Conservation (phyloP, 2,113 vertebrate species). For the Phylloscopus trochiloides region DNA sequence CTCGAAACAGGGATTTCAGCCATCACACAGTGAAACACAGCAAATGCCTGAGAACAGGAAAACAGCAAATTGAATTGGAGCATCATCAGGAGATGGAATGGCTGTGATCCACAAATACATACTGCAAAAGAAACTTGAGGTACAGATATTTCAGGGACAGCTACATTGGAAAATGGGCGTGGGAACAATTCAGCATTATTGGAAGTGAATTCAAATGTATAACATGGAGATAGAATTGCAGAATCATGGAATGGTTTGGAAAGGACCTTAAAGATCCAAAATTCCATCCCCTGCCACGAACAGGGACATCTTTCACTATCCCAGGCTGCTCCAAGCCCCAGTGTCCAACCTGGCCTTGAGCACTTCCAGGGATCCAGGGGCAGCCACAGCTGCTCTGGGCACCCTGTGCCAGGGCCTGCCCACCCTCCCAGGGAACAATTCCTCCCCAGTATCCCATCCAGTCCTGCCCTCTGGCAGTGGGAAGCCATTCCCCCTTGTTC, state of each 20-base stretch:
- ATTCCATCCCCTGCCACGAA: background rate
- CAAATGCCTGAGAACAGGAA: background rate
- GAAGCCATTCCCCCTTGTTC: background rate
- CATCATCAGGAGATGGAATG: background rate
- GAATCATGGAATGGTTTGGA: background rate
- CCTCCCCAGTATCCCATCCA: background rate
- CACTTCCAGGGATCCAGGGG: background rate
- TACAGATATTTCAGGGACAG: background rate
- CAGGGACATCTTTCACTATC: background rate
- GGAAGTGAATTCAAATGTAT: rapidly evolving
- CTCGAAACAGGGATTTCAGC: background rate
- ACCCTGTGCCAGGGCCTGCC: background rate
- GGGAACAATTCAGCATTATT: background rate
- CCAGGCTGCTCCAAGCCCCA: background rate
- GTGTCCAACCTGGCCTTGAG: rapidly evolving
- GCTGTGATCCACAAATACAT: background rate
- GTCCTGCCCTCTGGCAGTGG: rapidly evolving
- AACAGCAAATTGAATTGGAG: background rate
- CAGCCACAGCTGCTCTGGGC: background rate
- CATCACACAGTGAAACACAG: background rate
- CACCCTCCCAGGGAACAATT: background rate
- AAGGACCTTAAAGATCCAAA: background rate
- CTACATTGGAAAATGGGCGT: background rate
- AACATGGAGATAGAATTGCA: background rate
- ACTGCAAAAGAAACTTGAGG: background rate